phyloP scores from a whole-genome alignment of 2,113 vertebrate species.

The Coptodon rendalli region DNA sequence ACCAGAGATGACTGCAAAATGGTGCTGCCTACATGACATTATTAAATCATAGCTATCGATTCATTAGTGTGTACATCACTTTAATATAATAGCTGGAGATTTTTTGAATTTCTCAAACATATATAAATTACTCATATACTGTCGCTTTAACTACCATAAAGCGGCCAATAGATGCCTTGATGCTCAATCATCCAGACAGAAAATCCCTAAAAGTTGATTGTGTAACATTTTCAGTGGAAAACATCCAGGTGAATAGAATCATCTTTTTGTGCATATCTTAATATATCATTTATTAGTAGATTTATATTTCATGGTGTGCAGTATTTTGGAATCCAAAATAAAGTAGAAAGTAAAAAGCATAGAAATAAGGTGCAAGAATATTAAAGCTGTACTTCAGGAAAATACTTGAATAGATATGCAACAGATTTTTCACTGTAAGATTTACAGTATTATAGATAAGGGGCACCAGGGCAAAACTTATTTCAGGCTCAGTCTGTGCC shows the following conservation, averaged over 20 bases:
- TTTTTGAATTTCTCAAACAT: neutral
- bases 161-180: neutral
- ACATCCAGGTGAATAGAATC: neutral
- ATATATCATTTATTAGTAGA: neutral
- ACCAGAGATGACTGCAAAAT: neutral
- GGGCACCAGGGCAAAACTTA: neutral
- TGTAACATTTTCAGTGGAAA: neutral
- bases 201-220: neutral
- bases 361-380: neutral
- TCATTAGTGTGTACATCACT: neutral
- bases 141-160: neutral
- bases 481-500: neutral
- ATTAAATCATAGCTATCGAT: too few species aligned
- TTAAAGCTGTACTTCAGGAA: neutral
- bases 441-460: neutral
- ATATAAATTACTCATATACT: neutral
- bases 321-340: neutral
- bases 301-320: neutral
- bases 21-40: too few species aligned
- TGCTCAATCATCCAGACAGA: neutral
- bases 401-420: rapidly evolving
- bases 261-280: neutral
- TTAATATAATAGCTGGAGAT: neutral
- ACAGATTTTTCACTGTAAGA: neutral
- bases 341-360: neutral